A percentile compares a stretch with the other conserved stretches of the same genome.
phyloP scores from a whole-genome alignment of 2,797 vertebrate species.

The Picus viridis region DNA sequence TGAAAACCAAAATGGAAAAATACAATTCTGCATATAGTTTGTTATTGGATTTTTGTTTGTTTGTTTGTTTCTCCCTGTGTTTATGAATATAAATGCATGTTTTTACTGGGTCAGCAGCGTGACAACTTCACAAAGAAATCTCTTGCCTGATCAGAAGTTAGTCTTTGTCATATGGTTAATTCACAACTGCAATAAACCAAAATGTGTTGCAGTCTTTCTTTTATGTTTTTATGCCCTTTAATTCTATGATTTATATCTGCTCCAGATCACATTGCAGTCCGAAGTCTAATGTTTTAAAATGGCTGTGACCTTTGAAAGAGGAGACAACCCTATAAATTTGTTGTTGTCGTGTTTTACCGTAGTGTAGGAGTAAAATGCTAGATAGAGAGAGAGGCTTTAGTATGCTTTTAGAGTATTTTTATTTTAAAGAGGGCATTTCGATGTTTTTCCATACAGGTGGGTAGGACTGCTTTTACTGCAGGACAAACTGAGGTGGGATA shows the following conservation, averaged over 20 bases:
- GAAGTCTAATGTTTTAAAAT: constrained; percentile 56
- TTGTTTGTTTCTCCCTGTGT: neutral
- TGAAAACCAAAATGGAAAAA: neutral
- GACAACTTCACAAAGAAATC: neutral
- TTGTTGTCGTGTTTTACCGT: constrained; percentile 15
- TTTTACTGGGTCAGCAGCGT: neutral
- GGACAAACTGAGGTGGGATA: neutral
- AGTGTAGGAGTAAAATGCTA: constrained; percentile 2
- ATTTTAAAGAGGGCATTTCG: neutral
- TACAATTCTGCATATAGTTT: neutral
- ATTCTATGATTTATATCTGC: constrained; percentile 15
- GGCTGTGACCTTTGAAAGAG: constrained; percentile 64
- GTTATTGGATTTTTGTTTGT: too few relatives aligned
- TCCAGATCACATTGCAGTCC: constrained; percentile 39
- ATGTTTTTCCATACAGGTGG: neutral
- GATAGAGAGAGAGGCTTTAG: neutral
- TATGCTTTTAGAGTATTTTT: neutral
- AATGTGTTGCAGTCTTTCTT: neutral
- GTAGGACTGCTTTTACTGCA: neutral
- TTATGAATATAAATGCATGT: neutral
- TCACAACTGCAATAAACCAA: neutral
- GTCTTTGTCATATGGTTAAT: constrained; percentile 9
- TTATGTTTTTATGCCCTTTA: constrained; percentile 29
- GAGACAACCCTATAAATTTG: constrained; percentile 40
- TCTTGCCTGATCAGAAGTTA: constrained; percentile 25